Evolutionary conservation across 2,797 vertebrate species (phyloP), one percentile per base, ranked within the genome.

Genomic region (Pristis pectinata): DNA sequence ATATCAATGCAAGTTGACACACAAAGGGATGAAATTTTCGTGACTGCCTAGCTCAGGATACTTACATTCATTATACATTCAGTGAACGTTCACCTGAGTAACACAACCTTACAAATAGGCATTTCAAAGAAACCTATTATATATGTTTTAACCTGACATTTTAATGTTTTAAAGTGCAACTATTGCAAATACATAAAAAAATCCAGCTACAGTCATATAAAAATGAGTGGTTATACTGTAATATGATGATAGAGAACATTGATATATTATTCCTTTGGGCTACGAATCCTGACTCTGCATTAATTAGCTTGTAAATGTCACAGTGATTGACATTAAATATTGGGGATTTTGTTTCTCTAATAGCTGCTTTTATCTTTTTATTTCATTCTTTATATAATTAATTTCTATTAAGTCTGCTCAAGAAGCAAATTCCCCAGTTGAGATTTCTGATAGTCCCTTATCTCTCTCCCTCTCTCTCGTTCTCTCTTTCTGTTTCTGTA

Each of bases 71-170:
- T 96, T 96, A 96, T 94, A 53, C 95, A 96, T 96, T 96, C 96
- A 30, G 64, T 95, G 96, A 94, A 96, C 95, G 95, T 95, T 94
- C 94, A 96, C 96, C 96, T 96, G 96, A 95, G 96, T 95, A 95
- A 94, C 95, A 94, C 41, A 95, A 94, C 95, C 96, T 97, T 96
- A 97, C 97, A 97, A 97, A 97, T 97, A 97, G 97, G 96, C 97
- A 97, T 97, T 96, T 97, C 97, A 97, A 97, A 76, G 70, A 94
- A 94, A 70, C 92, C 44, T 27, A 76, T 94, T 94, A 94, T 94
- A 94, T 94, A 94, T 76, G 70, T 94, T 94, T 95, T 59, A 95
- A 94, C 94, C 95, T 96, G 96, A 96, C 96, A 97, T 97, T 96
- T 95, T 96, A 96, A 96, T 95, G 96, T 96, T 96, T 96, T 96